Percentiles rank a stretch among this genome's conserved stretches.
phyloP scores from a whole-genome alignment of 2,113 vertebrate genomes.

The Rynchops niger region DNA sequence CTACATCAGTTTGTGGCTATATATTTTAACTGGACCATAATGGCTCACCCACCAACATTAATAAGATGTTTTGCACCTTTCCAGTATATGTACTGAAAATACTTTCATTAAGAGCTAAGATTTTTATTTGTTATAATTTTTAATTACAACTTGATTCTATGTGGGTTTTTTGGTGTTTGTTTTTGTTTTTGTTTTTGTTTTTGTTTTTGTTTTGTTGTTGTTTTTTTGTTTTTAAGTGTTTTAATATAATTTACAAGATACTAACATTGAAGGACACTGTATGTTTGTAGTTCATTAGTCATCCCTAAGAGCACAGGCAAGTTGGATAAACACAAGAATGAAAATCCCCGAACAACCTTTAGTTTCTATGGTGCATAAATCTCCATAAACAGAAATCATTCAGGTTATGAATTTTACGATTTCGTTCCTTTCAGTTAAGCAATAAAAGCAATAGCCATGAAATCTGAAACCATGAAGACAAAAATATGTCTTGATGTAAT shows the following conservation, averaged over 20 bases:
- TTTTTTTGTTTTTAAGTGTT: not conserved
- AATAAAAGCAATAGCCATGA: not conserved
- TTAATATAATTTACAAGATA: not conserved
- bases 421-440: slow-evolving; percentile 6
- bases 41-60: not conserved
- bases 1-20: not conserved
- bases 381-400: slow-evolving; percentile 50
- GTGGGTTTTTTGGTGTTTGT: accelerated
- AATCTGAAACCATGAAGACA: not conserved
- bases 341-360: slow-evolving; percentile 47
- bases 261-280: slow-evolving; percentile 11
- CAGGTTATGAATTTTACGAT: slow-evolving; percentile 16
- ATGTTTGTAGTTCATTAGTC: slow-evolving; percentile 20
- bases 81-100: not conserved
- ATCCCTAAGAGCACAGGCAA: not conserved
- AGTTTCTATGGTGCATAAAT: slow-evolving; percentile 36
- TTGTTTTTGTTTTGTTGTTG: accelerated
- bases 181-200: not conserved
- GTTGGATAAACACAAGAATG: slow-evolving; percentile 22
- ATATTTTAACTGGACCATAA: not conserved
- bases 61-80: not conserved
- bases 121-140: not conserved
- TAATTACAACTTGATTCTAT: not conserved
- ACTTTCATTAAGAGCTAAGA: not conserved
- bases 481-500: not conserved